A percentile compares a stretch with the other conserved stretches of the same genome.
phyloP scores from a whole-genome alignment of 1,140 invertebrate genomes.

The Habropoda laboriosa region DNA sequence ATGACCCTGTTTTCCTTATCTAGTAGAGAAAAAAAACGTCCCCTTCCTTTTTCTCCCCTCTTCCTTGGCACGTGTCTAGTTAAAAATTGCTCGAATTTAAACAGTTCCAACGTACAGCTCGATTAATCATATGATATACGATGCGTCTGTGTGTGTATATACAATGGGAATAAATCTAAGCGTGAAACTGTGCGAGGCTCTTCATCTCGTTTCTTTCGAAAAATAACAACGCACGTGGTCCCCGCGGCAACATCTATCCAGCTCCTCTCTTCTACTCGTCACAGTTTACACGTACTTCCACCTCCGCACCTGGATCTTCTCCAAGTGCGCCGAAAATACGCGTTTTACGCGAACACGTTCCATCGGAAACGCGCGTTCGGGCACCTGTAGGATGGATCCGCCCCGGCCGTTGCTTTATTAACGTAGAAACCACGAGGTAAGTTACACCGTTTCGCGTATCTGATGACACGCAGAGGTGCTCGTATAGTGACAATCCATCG shows the following conservation, averaged over 20 bases:
- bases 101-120: too few relatives aligned
- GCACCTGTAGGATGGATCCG: constrained; percentile 68
- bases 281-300: constrained; percentile 30
- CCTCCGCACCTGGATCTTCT: constrained; percentile 62
- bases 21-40: constrained; percentile 43
- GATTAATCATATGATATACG: too few relatives aligned
- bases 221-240: constrained; percentile 43
- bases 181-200: neutral
- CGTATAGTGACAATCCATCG: constrained; percentile 31
- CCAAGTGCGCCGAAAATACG: constrained; percentile 65
- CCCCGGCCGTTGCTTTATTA: constrained; percentile 32
- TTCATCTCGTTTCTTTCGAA: constrained; percentile 14
- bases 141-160: neutral
- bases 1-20: constrained; percentile 47
- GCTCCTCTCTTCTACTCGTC: constrained; percentile 11
- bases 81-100: too few relatives aligned
- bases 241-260: constrained; percentile 20
- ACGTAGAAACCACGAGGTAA: constrained; percentile 46
- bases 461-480: constrained; percentile 31
- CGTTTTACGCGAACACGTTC: constrained; percentile 40
- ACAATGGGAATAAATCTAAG: neutral
- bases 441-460: constrained; percentile 9
- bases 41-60: neutral
- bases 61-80: constrained; percentile 18
- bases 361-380: constrained; percentile 36